A percentile compares a stretch with the other conserved stretches of the same genome.
Conservation (phyloP, 1,140 invertebrate species). For the Aricia agestis region DNA sequence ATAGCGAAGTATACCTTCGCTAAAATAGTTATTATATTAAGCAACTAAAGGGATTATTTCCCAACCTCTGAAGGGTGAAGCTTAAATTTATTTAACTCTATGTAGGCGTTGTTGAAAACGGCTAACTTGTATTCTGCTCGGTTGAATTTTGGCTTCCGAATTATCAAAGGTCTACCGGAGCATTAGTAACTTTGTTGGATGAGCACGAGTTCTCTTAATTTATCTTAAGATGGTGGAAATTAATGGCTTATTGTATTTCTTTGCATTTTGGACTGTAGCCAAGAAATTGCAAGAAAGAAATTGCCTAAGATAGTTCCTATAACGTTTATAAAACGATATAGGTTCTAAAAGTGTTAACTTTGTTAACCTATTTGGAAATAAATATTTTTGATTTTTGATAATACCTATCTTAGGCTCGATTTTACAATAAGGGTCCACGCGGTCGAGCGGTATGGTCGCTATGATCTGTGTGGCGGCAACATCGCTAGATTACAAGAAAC, state of each 20-base stretch:
- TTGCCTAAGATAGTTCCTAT: no score
- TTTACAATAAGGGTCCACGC: no score
- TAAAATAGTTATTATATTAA: background rate
- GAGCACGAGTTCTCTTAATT: constrained; percentile 1
- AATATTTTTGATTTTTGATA: no score
- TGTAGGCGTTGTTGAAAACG: background rate
- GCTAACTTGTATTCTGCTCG: background rate
- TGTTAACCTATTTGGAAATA: no score
- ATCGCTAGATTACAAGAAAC: no score
- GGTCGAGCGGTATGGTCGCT: no score
- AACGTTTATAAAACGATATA: no score
- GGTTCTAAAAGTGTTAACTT: no score
- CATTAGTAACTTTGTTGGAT: constrained; percentile 1
- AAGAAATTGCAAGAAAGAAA: no score
- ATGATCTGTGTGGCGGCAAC: no score
- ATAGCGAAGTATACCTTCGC: no score
- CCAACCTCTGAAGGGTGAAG: background rate
- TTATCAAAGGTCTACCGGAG: background rate
- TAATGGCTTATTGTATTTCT: background rate
- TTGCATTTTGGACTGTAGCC: background rate
- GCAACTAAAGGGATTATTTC: background rate
- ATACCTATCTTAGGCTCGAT: no score
- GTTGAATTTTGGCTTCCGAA: background rate
- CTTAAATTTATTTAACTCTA: background rate
- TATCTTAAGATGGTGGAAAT: background rate